Conservation (phyloP, 2,888 invertebrate species). For the Ormyrus rosae region DNA sequence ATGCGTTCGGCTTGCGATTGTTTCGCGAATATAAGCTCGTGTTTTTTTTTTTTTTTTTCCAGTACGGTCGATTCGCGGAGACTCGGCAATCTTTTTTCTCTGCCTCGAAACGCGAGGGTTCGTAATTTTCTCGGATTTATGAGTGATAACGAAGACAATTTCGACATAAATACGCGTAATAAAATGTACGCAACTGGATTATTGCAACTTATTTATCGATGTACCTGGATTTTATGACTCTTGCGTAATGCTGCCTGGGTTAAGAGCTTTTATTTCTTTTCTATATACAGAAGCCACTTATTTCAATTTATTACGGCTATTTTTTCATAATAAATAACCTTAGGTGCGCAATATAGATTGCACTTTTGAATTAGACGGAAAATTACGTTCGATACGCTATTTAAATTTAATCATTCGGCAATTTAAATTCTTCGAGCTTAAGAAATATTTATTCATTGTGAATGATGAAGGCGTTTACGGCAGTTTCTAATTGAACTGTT, state of each 20-base stretch:
- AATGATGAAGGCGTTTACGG: too few relatives aligned
- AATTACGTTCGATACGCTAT: too few relatives aligned
- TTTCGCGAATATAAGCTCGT: neutral
- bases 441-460: too few relatives aligned
- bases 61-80: neutral
- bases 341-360: too few relatives aligned
- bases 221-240: slow-evolving; percentile 12
- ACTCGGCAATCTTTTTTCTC: too few relatives aligned
- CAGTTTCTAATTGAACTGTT: too few relatives aligned
- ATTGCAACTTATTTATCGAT: slow-evolving; percentile 25
- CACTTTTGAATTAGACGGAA: too few relatives aligned
- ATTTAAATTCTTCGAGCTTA: too few relatives aligned
- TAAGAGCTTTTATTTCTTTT: neutral
- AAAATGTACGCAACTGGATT: slow-evolving; percentile 1
- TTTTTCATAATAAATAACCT: too few relatives aligned
- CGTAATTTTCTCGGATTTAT: too few relatives aligned
- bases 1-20: neutral
- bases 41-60: slow-evolving; percentile 7
- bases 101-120: too few relatives aligned
- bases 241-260: slow-evolving; percentile 1
- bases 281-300: neutral
- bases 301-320: neutral
- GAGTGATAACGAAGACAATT: slow-evolving; percentile 9
- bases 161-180: neutral
- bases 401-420: too few relatives aligned